Evolutionary conservation across 2,888 invertebrate species (phyloP).

Genomic region (Hoplodrina blanda): DNA sequence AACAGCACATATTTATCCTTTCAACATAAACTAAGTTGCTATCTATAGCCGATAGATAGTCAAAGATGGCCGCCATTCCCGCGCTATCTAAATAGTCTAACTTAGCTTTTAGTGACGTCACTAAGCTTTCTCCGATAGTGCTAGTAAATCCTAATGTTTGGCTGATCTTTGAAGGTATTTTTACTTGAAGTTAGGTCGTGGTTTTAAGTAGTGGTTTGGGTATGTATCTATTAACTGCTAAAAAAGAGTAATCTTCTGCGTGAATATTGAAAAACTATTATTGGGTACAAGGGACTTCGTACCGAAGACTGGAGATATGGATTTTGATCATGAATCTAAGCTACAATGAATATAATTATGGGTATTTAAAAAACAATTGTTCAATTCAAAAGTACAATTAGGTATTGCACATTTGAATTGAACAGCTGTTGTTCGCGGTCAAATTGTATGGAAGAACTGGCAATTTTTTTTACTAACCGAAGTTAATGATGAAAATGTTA

Average conservation of each 20-base stretch:
- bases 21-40: constrained; percentile 20
- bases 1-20: constrained; percentile 22
- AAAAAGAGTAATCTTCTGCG: neutral
- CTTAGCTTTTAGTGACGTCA: constrained; percentile 41
- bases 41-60: constrained; percentile 17
- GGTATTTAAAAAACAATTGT: no score
- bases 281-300: no score
- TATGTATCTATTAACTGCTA: neutral
- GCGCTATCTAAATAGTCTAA: constrained; percentile 40
- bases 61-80: constrained; percentile 9
- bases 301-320: no score
- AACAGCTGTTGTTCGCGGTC: no score
- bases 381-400: no score
- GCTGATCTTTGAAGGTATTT: constrained; percentile 38
- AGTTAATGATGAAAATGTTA: no score
- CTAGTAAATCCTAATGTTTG: constrained; percentile 37
- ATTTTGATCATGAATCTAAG: no score
- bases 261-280: neutral
- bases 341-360: no score
- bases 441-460: no score
- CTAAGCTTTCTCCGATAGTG: constrained; percentile 36
- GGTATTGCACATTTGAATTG: no score
- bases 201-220: neutral
- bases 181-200: neutral
- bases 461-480: no score